A percentile compares a stretch with the other conserved stretches of the same genome.
Conservation (phyloP, 1,140 invertebrate genomes). For the Drosophila baimaii region DNA sequence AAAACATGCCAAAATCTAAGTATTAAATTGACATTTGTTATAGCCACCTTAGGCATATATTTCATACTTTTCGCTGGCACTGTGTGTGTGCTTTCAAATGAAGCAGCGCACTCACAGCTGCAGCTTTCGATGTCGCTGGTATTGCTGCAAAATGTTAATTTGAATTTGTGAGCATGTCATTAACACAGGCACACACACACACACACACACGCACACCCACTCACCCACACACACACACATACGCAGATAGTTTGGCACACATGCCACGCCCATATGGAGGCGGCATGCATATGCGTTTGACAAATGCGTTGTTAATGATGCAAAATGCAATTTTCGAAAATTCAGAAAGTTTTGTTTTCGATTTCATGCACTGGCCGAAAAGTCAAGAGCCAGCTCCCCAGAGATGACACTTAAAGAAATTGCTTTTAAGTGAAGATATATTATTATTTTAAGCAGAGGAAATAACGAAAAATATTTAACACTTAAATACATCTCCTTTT, state of each 20-base stretch:
- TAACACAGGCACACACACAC: slow-evolving; percentile 66
- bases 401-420: neutral
- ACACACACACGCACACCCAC: slow-evolving; percentile 23
- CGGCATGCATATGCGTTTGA: slow-evolving; percentile 72
- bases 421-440: neutral
- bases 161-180: slow-evolving; percentile 83
- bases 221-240: slow-evolving; percentile 40
- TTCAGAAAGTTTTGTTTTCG: slow-evolving; percentile 70
- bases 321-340: slow-evolving; percentile 80
- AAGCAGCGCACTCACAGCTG: slow-evolving; percentile 44
- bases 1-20: neutral
- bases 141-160: slow-evolving; percentile 82
- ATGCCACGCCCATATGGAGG: slow-evolving; percentile 51
- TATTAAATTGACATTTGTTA: neutral
- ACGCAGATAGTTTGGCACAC: slow-evolving; percentile 37
- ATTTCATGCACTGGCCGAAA: slow-evolving; percentile 44
- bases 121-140: slow-evolving; percentile 63
- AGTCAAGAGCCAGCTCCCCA: neutral
- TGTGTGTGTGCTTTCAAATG: slow-evolving; percentile 52
- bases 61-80: slow-evolving; percentile 31
- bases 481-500: too few relatives aligned
- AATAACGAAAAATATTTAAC: too few relatives aligned
- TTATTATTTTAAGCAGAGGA: neutral
- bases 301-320: slow-evolving; percentile 83
- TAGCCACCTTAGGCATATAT: neutral